These are phyloP conservation scores for Atlantisia rogersi DNA, from an alignment of 2,113 vertebrate species.

Conservation along the genomic window DNA sequence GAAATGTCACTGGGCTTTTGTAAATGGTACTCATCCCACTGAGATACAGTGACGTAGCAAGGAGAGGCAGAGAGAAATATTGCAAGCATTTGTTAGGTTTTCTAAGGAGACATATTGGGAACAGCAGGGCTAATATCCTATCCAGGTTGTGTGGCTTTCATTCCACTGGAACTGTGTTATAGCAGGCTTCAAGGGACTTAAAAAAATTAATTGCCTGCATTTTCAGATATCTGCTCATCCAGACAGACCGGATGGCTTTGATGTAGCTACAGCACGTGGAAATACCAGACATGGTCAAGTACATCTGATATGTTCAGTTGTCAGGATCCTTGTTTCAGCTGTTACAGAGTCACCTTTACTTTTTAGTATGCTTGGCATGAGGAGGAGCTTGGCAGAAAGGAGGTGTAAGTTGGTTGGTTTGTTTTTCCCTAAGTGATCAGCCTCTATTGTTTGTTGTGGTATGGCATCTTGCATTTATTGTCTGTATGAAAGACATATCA, in stretches of 20 bases:
- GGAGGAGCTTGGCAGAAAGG: neutral
- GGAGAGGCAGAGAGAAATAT: neutral
- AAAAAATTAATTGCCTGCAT: neutral
- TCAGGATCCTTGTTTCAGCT: neutral
- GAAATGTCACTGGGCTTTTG: neutral
- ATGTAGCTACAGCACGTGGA: neutral
- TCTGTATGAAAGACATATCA: neutral
- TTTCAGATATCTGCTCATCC: neutral
- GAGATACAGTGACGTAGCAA: neutral
- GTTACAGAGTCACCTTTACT: neutral
- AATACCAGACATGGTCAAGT: neutral
- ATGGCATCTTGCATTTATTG: neutral
- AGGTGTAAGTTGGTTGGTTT: neutral
- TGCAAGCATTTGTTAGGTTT: neutral
- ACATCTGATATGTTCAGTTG: neutral
- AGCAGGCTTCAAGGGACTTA: neutral
- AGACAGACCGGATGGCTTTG: neutral
- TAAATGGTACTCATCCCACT: neutral
- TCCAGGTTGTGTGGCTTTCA: neutral
- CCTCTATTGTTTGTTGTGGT: neutral
- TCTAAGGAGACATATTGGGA: neutral
- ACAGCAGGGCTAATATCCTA: neutral
- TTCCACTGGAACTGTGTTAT: neutral
- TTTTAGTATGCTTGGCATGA: neutral
- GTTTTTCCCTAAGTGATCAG: neutral